Percentiles rank a stretch among this genome's conserved stretches.
phyloP scores from a whole-genome alignment of 2,888 invertebrate species.

The Rhaphigaster nebulosa region DNA sequence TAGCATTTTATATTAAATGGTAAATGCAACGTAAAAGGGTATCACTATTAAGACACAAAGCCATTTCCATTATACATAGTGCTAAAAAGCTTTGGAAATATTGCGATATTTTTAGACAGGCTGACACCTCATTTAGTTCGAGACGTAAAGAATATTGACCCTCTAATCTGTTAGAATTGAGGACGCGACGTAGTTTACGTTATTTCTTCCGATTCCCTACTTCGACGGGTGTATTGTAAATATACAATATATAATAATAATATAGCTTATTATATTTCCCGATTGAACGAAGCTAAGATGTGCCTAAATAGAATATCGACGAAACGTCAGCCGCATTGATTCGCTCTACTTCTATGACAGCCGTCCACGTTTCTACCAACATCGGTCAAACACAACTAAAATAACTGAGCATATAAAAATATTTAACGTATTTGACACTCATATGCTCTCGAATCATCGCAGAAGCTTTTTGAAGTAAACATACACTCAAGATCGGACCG shows the following conservation, averaged over 20 bases:
- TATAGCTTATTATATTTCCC: neutral
- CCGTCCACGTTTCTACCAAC: neutral
- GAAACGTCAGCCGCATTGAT: conserved; percentile 2
- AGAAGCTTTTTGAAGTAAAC: neutral
- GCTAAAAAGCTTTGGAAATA: neutral
- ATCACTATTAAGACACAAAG: neutral
- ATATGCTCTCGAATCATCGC: neutral
- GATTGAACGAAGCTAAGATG: neutral
- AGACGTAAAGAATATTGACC: neutral
- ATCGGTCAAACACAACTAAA: neutral
- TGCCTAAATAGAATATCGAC: conserved; percentile 17
- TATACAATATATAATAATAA: conserved; percentile 1
- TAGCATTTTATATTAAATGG: too few species aligned
- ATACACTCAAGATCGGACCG: neutral
- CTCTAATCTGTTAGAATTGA: neutral
- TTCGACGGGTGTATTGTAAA: neutral
- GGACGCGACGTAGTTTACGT: neutral
- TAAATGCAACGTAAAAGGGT: too few species aligned
- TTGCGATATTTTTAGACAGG: neutral
- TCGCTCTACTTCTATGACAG: conserved; percentile 23
- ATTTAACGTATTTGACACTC: neutral
- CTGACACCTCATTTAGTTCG: neutral
- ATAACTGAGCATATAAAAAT: neutral
- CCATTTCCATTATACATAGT: neutral
- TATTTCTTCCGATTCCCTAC: neutral